phyloP scores from a whole-genome alignment of 2,113 vertebrate genomes.

The Pteruthius melanotis region DNA sequence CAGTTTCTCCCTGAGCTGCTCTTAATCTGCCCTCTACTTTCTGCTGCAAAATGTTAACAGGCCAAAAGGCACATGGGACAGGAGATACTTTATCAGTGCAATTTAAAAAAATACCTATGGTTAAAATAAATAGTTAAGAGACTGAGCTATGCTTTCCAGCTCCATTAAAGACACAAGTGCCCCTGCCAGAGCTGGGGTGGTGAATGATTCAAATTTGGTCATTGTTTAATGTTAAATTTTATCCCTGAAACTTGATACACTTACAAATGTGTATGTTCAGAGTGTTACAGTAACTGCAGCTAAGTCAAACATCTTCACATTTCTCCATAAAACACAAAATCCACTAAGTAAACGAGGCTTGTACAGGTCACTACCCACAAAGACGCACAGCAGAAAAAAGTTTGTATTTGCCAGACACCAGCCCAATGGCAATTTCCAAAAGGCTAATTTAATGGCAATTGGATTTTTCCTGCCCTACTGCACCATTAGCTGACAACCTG shows the following conservation, averaged over 20 bases:
- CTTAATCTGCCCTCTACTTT: conserved; percentile 72
- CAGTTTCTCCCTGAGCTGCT: conserved; percentile 69
- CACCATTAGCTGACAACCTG: conserved; percentile 75
- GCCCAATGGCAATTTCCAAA: conserved; percentile 74
- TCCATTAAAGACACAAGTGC: conserved; percentile 56
- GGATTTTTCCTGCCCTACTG: conserved; percentile 76
- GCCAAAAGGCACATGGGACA: conserved; percentile 69
- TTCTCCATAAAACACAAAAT: conserved; percentile 25
- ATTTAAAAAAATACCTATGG: conserved; percentile 70
- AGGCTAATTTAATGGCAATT: conserved; percentile 79
- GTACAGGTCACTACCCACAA: not conserved
- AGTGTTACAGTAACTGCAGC: conserved; percentile 39
- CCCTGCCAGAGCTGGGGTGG: conserved; percentile 40
- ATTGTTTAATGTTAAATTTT: conserved; percentile 60
- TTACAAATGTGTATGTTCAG: not conserved
- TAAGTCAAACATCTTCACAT: conserved; percentile 38
- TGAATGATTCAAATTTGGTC: conserved; percentile 58
- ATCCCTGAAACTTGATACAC: conserved; percentile 54
- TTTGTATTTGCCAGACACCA: conserved; percentile 45
- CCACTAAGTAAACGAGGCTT: not conserved
- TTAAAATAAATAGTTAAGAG: conserved; percentile 74
- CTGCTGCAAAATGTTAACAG: conserved; percentile 73
- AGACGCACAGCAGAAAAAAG: not conserved
- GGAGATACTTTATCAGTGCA: conserved; percentile 73
- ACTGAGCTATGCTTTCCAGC: conserved; percentile 42